Evolutionary conservation across 1,140 invertebrate genomes (phyloP).

Genomic region (Drosophila nasuta): DNA sequence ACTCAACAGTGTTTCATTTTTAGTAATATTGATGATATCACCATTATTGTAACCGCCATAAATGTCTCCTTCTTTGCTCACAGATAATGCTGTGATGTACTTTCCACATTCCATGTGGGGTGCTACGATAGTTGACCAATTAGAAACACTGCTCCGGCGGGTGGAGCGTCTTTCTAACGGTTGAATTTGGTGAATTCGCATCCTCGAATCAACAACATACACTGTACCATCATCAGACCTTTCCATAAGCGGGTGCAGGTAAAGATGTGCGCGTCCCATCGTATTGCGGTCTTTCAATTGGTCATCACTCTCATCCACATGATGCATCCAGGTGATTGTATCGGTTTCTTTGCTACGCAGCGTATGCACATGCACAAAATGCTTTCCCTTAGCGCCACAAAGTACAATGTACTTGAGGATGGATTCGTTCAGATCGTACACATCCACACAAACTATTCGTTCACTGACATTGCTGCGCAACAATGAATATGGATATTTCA

Average conservation of each 20-base stretch:
- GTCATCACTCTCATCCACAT: conserved; percentile 34
- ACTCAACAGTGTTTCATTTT: conserved; percentile 23
- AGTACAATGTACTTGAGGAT: conserved; percentile 72
- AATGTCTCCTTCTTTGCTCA: conserved; percentile 33
- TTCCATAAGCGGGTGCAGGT: conserved; percentile 53
- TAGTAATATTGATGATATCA: conserved; percentile 49
- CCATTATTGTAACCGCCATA: conserved; percentile 63
- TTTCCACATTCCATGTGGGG: conserved; percentile 16
- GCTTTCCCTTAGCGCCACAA: conserved; percentile 59
- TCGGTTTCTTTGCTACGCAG: conserved; percentile 34
- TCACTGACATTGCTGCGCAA: conserved; percentile 78
- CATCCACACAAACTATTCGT: conserved; percentile 71
- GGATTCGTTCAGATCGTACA: conserved; percentile 56
- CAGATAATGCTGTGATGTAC: conserved; percentile 58
- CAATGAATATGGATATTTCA: conserved; percentile 31
- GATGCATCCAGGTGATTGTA: conserved; percentile 60
- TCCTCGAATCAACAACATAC: conserved; percentile 66
- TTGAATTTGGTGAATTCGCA: conserved; percentile 66
- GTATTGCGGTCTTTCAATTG: conserved; percentile 10
- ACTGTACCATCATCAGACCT: conserved; percentile 40
- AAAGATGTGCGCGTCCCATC: conserved; percentile 24
- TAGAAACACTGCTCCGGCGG: conserved; percentile 16
- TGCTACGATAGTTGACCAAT: conserved; percentile 63
- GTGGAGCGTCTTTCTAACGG: conserved; percentile 9
- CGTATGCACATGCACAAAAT: conserved; percentile 64